Conservation (phyloP, 2,113 vertebrate genomes). For the Catharus bicknelli region DNA sequence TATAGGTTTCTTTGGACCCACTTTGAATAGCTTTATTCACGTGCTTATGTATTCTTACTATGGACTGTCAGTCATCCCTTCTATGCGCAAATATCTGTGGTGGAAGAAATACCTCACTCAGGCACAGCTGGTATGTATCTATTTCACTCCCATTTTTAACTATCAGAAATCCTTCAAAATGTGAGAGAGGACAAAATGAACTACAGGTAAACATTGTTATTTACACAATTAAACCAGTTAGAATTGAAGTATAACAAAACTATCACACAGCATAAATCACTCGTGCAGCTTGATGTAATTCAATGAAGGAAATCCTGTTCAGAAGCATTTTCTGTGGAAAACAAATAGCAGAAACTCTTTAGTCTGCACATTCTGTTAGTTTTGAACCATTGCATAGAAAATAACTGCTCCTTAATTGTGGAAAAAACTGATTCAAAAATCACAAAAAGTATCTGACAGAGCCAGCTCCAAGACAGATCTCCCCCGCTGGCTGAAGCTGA, state of each 20-base stretch:
- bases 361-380: neutral
- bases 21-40: slow-evolving; percentile 89
- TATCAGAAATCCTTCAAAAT: neutral
- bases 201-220: neutral
- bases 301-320: neutral
- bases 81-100: slow-evolving; percentile 87
- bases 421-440: neutral
- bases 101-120: slow-evolving; percentile 92
- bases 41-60: slow-evolving; percentile 91
- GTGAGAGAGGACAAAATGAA: neutral
- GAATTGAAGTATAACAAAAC: neutral
- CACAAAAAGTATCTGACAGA: neutral
- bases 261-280: neutral
- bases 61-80: slow-evolving; percentile 84
- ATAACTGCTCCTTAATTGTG: neutral
- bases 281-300: neutral
- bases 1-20: slow-evolving; percentile 88
- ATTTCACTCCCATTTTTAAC: neutral
- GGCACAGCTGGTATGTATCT: slow-evolving; percentile 80
- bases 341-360: neutral
- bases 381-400: neutral
- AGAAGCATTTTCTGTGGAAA: neutral
- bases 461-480: neutral
- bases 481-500: neutral
- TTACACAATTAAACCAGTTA: neutral